phyloP scores from a whole-genome alignment of 2,113 vertebrate genomes.

The Zosterops lateralis region DNA sequence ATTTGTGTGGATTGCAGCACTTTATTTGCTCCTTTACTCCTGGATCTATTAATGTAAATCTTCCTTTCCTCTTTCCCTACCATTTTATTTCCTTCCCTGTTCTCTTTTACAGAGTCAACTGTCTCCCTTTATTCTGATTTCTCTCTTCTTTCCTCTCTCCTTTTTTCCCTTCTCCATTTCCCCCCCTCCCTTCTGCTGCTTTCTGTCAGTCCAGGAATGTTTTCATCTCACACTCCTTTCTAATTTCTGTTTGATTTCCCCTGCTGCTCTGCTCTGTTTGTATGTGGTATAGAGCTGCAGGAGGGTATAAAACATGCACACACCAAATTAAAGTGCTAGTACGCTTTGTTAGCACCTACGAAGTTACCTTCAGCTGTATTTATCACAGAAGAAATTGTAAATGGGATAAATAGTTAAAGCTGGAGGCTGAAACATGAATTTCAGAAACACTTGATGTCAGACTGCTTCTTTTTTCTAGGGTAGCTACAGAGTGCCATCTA shows the following conservation, averaged over 20 bases:
- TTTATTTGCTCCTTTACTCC: neutral
- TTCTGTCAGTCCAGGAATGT: slow-evolving; percentile 8
- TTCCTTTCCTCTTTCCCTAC: neutral
- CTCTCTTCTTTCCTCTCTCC: neutral
- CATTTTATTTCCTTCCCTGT: neutral
- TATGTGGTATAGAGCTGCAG: slow-evolving; percentile 22
- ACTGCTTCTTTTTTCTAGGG: neutral
- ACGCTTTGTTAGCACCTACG: neutral
- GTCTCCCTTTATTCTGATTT: neutral
- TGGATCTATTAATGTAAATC: neutral
- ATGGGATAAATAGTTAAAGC: neutral
- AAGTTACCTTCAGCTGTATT: neutral
- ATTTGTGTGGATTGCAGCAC: slow-evolving; percentile 24
- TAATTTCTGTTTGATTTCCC: slow-evolving; percentile 44
- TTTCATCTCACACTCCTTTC: slow-evolving; percentile 18
- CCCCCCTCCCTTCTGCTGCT: neutral
- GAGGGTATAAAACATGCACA: slow-evolving; percentile 5
- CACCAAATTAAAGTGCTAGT: neutral
- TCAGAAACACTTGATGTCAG: neutral
- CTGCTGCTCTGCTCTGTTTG: slow-evolving; percentile 35
- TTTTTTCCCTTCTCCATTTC: neutral
- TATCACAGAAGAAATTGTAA: slow-evolving; percentile 9
- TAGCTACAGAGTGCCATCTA: slow-evolving; percentile 45
- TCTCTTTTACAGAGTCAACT: neutral
- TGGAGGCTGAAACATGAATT: neutral